These are phyloP conservation scores for Coccyzus lansbergi DNA, from an alignment of 2,797 vertebrate species.

Conservation along the genomic window DNA sequence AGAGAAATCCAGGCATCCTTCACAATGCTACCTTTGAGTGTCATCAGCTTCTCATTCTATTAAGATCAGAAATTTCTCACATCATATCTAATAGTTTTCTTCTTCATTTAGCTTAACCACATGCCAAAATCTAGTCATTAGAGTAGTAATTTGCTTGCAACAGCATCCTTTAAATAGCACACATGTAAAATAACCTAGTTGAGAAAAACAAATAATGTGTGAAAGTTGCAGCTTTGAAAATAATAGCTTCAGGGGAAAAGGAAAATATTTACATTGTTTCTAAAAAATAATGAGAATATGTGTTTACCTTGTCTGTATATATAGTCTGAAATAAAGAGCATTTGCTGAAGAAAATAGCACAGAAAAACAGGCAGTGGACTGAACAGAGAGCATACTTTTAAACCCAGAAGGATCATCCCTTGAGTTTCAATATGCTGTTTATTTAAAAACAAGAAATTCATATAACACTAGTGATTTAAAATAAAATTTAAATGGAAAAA, in stretches of 20 bases:
- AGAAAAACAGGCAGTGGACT: not conserved
- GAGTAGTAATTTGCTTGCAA: not conserved
- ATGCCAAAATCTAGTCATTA: not conserved
- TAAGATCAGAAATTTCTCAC: not conserved
- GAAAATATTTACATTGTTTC: not conserved
- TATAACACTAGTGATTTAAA: not conserved
- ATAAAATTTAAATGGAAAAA: rapidly evolving
- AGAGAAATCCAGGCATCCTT: not conserved
- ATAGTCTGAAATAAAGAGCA: not conserved
- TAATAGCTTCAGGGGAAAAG: not conserved
- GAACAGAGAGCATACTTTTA: not conserved
- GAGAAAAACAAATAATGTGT: not conserved
- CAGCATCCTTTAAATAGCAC: not conserved
- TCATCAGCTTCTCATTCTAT: not conserved
- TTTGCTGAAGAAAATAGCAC: not conserved
- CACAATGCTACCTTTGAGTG: not conserved
- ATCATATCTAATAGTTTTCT: not conserved
- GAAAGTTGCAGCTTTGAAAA: not conserved
- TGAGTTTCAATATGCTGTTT: not conserved
- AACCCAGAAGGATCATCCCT: not conserved
- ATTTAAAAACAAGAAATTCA: not conserved
- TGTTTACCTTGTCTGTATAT: not conserved
- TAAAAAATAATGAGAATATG: not conserved
- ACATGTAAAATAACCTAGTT: not conserved
- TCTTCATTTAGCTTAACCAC: not conserved